Evolutionary conservation across 2,888 invertebrate species (phyloP).

Genomic region (Falcaria lacertinaria): DNA sequence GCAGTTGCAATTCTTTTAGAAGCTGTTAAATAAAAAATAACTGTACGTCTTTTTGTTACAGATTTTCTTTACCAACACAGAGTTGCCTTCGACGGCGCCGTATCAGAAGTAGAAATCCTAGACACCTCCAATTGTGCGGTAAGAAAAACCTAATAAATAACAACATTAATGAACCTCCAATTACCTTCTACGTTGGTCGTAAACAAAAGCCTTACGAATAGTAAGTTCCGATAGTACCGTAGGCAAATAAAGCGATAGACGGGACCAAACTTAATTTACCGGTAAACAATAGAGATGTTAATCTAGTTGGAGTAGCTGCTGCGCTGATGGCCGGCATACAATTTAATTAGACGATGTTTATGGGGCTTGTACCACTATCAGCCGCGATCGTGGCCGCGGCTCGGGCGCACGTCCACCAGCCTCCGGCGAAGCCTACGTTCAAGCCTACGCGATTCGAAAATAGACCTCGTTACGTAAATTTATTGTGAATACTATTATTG

Average conservation of each 20-base stretch:
- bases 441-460: constrained; percentile 36
- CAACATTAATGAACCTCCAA: background rate
- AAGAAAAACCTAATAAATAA: constrained; percentile 48
- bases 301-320: constrained; percentile 47
- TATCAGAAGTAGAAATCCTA: constrained; percentile 88
- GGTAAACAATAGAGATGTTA: constrained; percentile 73
- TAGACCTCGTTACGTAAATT: constrained; percentile 23
- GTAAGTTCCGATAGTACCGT: constrained; percentile 16
- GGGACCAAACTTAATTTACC: constrained; percentile 62
- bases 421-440: constrained; percentile 39
- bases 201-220: constrained; percentile 8
- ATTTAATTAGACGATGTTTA: constrained; percentile 75
- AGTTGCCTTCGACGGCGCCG: constrained; percentile 87
- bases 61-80: constrained; percentile 89
- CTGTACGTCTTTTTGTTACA: constrained; percentile 71
- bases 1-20: too few species aligned
- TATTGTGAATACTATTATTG: constrained; percentile 17
- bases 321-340: constrained; percentile 62
- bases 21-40: background rate
- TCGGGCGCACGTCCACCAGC: constrained; percentile 20
- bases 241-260: constrained; percentile 57
- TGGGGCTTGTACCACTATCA: constrained; percentile 61
- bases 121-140: constrained; percentile 91
- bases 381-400: constrained; percentile 46
- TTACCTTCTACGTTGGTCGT: background rate